phyloP scores from a whole-genome alignment of 2,797 vertebrate genomes.

The Paratrypauchen microcephalus region DNA sequence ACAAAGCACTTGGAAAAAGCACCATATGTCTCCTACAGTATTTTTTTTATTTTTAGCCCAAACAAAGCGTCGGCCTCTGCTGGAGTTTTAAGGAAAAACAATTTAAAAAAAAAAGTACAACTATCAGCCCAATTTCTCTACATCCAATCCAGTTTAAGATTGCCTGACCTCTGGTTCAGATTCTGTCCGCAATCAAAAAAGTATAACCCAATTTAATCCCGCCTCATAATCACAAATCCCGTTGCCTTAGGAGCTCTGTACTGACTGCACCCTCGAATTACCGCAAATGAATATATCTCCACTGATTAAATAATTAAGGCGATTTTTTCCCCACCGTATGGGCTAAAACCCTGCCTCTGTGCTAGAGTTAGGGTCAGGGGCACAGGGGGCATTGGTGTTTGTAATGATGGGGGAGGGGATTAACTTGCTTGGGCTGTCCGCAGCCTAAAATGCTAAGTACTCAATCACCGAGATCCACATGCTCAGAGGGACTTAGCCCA shows the following conservation, averaged over 20 bases:
- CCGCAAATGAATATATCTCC: conserved; percentile 71
- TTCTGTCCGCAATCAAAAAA: conserved; percentile 71
- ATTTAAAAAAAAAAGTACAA: too few species aligned
- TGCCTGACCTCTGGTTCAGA: conserved; percentile 58
- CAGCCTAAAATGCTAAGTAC: conserved; percentile 70
- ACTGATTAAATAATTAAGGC: conserved; percentile 79
- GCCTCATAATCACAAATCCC: conserved; percentile 70
- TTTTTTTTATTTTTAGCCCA: too few species aligned
- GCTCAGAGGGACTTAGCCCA: conserved; percentile 65
- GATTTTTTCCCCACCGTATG: conserved; percentile 59
- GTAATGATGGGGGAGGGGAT: conserved; percentile 58
- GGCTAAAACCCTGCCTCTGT: conserved; percentile 60
- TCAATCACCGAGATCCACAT: conserved; percentile 71
- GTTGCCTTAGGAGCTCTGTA: conserved; percentile 32
- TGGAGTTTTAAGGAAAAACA: too few species aligned
- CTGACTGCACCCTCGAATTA: conserved; percentile 49
- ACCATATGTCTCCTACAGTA: too few species aligned
- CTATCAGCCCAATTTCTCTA: too few species aligned
- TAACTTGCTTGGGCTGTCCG: conserved; percentile 75
- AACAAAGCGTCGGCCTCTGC: too few species aligned
- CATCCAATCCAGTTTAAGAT: conserved; percentile 52
- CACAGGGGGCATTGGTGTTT: conserved; percentile 23
- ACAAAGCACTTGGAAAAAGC: too few species aligned
- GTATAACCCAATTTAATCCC: conserved; percentile 74
- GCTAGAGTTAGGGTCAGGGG: conserved; percentile 46